These are phyloP conservation scores for Paramuricea clavata DNA, from an alignment of 92 coral and sea anemone genomes.

Conservation along the genomic window DNA sequence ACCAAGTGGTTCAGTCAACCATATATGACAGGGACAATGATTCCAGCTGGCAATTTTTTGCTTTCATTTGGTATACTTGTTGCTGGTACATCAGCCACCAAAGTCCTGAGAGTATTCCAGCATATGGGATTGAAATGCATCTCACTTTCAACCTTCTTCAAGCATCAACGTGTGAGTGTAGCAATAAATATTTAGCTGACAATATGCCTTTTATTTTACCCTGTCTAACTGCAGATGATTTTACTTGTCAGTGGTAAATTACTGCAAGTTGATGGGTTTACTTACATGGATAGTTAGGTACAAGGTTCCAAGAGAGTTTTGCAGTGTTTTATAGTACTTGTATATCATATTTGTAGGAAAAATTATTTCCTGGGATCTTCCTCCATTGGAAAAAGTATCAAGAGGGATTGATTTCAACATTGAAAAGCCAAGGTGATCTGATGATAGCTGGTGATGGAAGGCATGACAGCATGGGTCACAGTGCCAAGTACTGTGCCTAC, in stretches of 20 bases:
- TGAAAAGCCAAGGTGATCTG: background rate
- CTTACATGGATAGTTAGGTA: too few species aligned
- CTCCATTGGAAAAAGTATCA: slow-evolving; percentile 63
- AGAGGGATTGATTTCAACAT: slow-evolving; percentile 5
- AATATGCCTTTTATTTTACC: background rate
- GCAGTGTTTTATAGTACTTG: background rate
- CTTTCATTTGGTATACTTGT: slow-evolving; percentile 24
- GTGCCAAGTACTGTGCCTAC: slow-evolving; percentile 73
- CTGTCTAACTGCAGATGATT: too few species aligned
- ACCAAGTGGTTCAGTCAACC: slow-evolving; percentile 36
- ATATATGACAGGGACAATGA: slow-evolving; percentile 13
- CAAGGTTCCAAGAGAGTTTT: background rate
- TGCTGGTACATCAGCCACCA: slow-evolving; percentile 37
- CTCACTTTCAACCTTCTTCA: slow-evolving; percentile 6
- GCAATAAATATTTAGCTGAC: slow-evolving; percentile 1
- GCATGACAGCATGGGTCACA: slow-evolving; percentile 74
- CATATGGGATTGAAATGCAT: slow-evolving; percentile 37
- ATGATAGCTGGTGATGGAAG: slow-evolving; percentile 71
- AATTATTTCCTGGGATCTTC: slow-evolving; percentile 51
- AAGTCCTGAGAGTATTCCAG: slow-evolving; percentile 3
- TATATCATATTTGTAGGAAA: slow-evolving; percentile 34
- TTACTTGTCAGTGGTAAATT: too few species aligned
- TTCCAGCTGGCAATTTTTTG: slow-evolving; percentile 44
- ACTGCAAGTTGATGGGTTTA: too few species aligned
- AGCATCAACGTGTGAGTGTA: slow-evolving; percentile 19